Evolutionary conservation across 2,888 invertebrate genomes (phyloP), one percentile per base, ranked within the genome.

Genomic region (Anthoptus insignis): DNA sequence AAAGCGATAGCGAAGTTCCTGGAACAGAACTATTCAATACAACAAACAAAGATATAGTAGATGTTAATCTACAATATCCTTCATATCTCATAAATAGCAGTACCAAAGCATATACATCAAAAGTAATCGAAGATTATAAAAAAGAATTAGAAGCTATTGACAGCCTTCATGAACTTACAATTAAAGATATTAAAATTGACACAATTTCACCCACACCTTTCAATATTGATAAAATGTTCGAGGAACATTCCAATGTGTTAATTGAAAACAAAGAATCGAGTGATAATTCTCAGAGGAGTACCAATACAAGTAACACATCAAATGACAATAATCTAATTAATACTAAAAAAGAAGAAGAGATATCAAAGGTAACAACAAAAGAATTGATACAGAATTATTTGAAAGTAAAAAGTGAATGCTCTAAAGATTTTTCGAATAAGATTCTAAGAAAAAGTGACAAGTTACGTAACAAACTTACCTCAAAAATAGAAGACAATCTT

Each of bases 101-200:
- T 34, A 90, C 89, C 24, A 94, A 93, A 83, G 89, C 91, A 0
- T 94, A 93, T 64, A 93, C 93, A 5, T 93, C 93, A 16, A 91
- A 91, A 79, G 93, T 94, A 3, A 93, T 94, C 61, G 93, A 93
- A 80, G 93, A 93, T 79, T 93, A 93, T 68, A 93, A 91, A 77
- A 91, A 86, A 72, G 93, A 93, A 80, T 79, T 93, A 70, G 87
- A 91, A 77, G 89, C 93, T 60, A 93, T 93, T 45, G 91, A 93
- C 65, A 91, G 83, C 73, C 78, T 93, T 34, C 93, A 93, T 64
- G 87, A 92, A 65, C 82, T 93, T 7, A 92, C 93, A 8, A 68
- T 93, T 1, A 93, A 93, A 82, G 93, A 93, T 81, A 89, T 93
- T 57, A 88, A 93, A 77, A 84, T 84, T 24, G 92, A 93, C 64